Evolutionary conservation across 2,113 vertebrate genomes (phyloP).

Genomic region (Ammodramus savannarum): DNA sequence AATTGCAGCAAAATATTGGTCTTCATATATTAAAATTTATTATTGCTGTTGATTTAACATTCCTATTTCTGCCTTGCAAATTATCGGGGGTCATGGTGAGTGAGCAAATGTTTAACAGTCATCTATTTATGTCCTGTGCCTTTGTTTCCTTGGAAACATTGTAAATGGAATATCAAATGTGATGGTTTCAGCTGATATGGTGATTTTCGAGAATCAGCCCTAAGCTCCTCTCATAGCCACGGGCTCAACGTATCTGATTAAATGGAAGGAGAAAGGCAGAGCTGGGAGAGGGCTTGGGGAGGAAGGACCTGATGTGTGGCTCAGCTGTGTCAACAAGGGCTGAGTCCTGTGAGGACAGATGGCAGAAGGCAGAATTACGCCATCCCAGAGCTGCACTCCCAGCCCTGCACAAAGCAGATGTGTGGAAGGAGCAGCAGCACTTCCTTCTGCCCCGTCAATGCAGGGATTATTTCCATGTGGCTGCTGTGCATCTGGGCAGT

Average conservation of each 20-base stretch:
- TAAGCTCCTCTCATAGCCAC: slow-evolving; percentile 33
- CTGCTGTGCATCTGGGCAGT: not conserved
- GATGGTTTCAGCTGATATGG: slow-evolving; percentile 51
- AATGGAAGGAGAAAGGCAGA: slow-evolving; percentile 38
- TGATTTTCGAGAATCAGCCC: slow-evolving; percentile 46
- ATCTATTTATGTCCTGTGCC: slow-evolving; percentile 44
- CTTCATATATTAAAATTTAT: slow-evolving; percentile 29
- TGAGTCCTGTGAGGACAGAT: slow-evolving; percentile 27
- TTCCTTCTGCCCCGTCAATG: not conserved
- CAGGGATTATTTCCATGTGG: not conserved
- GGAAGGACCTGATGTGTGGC: not conserved
- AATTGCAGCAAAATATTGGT: slow-evolving; percentile 43
- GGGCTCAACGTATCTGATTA: slow-evolving; percentile 33
- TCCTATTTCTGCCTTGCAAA: slow-evolving; percentile 34
- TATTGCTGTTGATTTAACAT: slow-evolving; percentile 42
- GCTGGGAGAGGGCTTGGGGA: not conserved
- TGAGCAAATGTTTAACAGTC: slow-evolving; percentile 48
- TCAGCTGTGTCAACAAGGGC: slow-evolving; percentile 30
- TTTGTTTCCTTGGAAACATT: slow-evolving; percentile 69
- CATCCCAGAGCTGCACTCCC: not conserved
- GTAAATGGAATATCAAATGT: slow-evolving; percentile 64
- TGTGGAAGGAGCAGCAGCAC: not conserved
- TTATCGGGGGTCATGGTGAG: not conserved
- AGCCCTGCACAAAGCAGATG: slow-evolving; percentile 11
- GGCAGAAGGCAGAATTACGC: slow-evolving; percentile 31